Evolutionary conservation across 2,797 vertebrate species (phyloP).

Genomic region (Orestias chungarensis): DNA sequence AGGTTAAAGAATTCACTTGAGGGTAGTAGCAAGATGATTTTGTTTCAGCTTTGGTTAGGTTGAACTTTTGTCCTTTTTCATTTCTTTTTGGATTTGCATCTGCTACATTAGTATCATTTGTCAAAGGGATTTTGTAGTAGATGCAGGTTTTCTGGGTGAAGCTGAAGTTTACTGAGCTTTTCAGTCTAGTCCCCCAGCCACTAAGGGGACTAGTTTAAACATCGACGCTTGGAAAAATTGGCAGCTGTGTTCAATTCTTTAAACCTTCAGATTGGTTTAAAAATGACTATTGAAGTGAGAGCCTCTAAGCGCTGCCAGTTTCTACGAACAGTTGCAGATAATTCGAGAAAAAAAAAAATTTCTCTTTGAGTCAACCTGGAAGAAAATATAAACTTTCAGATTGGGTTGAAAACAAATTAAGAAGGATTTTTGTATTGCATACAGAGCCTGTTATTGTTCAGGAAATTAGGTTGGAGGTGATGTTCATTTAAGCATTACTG

Average conservation of each 20-base stretch:
- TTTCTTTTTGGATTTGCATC: too few relatives aligned
- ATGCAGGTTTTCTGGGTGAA: background rate
- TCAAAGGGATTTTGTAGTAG: background rate
- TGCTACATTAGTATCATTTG: too few relatives aligned
- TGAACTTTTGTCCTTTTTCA: too few relatives aligned
- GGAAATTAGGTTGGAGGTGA: background rate
- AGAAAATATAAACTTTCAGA: background rate
- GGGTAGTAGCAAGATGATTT: background rate
- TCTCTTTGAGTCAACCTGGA: background rate
- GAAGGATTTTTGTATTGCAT: too few relatives aligned
- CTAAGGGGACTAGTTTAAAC: background rate
- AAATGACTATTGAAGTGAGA: background rate
- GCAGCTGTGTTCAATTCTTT: background rate
- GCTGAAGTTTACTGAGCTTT: too few relatives aligned
- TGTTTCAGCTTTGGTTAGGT: too few relatives aligned
- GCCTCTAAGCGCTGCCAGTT: background rate
- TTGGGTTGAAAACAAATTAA: background rate
- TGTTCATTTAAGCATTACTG: background rate
- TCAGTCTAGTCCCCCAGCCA: background rate
- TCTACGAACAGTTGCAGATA: background rate
- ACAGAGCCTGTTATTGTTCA: background rate
- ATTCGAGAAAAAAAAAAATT: background rate
- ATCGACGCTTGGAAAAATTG: background rate
- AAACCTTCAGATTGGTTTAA: background rate
- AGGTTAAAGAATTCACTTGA: background rate